A percentile compares a stretch with the other conserved stretches of the same genome.
Evolutionary conservation across 2,888 invertebrate species (phyloP).

Genomic region (Ariolimax columbianus): DNA sequence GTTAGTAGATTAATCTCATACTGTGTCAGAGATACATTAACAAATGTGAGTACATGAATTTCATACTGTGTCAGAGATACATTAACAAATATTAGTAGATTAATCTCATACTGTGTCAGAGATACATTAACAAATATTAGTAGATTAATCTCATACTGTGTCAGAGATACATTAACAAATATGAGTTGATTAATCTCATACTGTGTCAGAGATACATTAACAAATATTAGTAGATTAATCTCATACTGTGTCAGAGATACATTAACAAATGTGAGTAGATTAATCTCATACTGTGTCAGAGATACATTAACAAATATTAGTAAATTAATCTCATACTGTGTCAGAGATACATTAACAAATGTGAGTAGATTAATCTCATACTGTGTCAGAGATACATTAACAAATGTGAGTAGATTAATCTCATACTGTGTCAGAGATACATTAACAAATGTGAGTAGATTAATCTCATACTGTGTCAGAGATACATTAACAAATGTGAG

Average conservation of each 20-base stretch:
- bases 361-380: neutral
- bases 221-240: neutral
- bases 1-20: slow-evolving; percentile 80
- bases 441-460: neutral
- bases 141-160: slow-evolving; percentile 38
- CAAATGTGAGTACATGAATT: slow-evolving; percentile 85
- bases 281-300: neutral
- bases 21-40: slow-evolving; percentile 77
- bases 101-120: neutral
- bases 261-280: neutral
- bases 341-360: too few relatives aligned
- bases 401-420: neutral
- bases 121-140: slow-evolving; percentile 90
- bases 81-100: slow-evolving; percentile 89
- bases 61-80: neutral
- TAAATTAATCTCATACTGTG: too few relatives aligned
- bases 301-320: neutral
- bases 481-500: neutral
- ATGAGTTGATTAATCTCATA: slow-evolving; percentile 80
- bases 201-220: neutral
- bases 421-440: neutral
- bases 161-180: slow-evolving; percentile 85
- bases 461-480: neutral
- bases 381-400: neutral
- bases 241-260: neutral